Conservation (phyloP, 2,888 invertebrate species). For the Fabriciana adippe region DNA sequence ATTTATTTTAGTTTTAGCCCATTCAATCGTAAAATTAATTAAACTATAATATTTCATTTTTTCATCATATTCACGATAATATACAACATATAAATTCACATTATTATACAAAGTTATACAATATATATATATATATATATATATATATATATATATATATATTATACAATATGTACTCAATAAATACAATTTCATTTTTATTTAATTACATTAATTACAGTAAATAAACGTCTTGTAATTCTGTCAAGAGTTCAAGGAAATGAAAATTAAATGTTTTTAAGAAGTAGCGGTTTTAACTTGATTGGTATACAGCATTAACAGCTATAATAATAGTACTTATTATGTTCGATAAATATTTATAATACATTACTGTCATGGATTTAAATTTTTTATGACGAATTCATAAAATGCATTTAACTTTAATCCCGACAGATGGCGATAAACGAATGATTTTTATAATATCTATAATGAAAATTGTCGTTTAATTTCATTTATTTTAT, state of each 20-base stretch:
- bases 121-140: no score
- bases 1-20: conserved; percentile 21
- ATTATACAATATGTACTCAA: background rate
- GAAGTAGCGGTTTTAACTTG: conserved; percentile 2
- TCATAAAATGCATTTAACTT: conserved; percentile 1
- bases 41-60: conserved; percentile 33
- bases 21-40: conserved; percentile 31
- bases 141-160: no score
- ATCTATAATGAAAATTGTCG: background rate
- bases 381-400: background rate
- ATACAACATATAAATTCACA: background rate
- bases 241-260: conserved; percentile 10
- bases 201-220: conserved; percentile 3
- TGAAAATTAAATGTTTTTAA: conserved; percentile 3
- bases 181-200: background rate
- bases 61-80: background rate
- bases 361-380: background rate
- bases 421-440: conserved; percentile 19
- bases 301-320: background rate
- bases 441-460: conserved; percentile 5
- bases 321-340: background rate
- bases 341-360: conserved; percentile 6
- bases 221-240: conserved; percentile 5
- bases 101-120: background rate
- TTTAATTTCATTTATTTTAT: background rate